phyloP scores from a whole-genome alignment of 1,140 invertebrate genomes.

The Solenopsis invicta region DNA sequence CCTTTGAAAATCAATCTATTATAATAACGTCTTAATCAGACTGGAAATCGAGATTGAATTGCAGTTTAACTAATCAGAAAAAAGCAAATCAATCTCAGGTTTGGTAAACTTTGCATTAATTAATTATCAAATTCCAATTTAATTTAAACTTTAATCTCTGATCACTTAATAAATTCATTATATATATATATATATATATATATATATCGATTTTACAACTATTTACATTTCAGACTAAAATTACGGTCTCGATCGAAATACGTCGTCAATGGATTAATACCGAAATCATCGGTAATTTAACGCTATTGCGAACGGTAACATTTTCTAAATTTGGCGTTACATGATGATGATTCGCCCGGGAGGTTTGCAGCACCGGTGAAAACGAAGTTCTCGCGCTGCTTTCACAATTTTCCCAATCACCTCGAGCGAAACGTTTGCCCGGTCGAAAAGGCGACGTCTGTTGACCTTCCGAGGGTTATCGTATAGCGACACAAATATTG shows the following conservation, averaged over 20 bases:
- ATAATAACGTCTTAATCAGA: background rate
- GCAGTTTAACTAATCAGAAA: no score
- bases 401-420: slow-evolving; percentile 2
- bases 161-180: background rate
- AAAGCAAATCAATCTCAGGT: no score
- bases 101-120: no score
- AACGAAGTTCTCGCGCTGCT: slow-evolving; percentile 17
- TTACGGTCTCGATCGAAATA: background rate
- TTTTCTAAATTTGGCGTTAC: slow-evolving; percentile 29
- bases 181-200: background rate
- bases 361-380: background rate
- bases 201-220: background rate
- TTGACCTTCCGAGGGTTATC: slow-evolving; percentile 71
- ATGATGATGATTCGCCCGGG: background rate
- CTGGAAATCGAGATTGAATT: no score
- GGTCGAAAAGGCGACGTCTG: slow-evolving; percentile 58
- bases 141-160: no score
- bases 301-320: background rate
- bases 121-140: no score
- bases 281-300: background rate
- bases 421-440: background rate
- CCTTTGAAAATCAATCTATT: background rate
- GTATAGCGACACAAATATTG: slow-evolving; percentile 72
- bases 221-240: background rate
- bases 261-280: background rate